A percentile compares a stretch with the other conserved stretches of the same genome.
Conservation (phyloP, 2,797 vertebrate species). For the Enoplosus armatus region DNA sequence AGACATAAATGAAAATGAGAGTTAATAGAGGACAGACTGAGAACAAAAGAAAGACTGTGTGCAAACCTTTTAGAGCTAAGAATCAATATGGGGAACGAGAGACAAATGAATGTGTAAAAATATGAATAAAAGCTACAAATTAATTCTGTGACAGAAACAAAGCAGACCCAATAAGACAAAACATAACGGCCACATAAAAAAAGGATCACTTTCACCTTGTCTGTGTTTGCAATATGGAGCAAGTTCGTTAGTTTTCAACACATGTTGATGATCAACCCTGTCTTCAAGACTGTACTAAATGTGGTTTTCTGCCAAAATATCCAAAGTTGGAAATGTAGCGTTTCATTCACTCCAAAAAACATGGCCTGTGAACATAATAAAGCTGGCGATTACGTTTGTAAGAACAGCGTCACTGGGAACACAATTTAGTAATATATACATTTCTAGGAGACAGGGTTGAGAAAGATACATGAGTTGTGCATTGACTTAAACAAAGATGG, state of each 20-base stretch:
- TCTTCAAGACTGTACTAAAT: too few species aligned
- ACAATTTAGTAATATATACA: background rate
- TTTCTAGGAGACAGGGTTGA: slow-evolving; percentile 5
- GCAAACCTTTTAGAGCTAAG: background rate
- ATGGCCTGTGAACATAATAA: background rate
- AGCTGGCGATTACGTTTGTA: background rate
- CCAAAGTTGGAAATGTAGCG: too few species aligned
- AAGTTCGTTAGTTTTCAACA: background rate
- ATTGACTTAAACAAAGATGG: slow-evolving; percentile 5
- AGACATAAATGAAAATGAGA: slow-evolving; percentile 14
- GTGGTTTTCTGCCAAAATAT: too few species aligned
- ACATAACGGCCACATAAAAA: background rate
- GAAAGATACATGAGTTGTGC: background rate
- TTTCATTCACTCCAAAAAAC: background rate
- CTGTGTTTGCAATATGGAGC: background rate
- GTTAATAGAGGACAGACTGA: background rate
- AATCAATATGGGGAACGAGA: slow-evolving; percentile 2
- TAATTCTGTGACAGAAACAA: slow-evolving; percentile 5
- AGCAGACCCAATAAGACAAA: slow-evolving; percentile 21
- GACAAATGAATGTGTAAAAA: slow-evolving; percentile 3
- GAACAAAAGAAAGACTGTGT: slow-evolving; percentile 6
- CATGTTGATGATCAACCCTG: background rate
- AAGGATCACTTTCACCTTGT: background rate
- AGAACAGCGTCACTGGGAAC: background rate
- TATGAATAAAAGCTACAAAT: slow-evolving; percentile 1